Percentiles rank a stretch among this genome's conserved stretches.
Conservation (phyloP, 2,888 invertebrate species). For the Leucania comma region DNA sequence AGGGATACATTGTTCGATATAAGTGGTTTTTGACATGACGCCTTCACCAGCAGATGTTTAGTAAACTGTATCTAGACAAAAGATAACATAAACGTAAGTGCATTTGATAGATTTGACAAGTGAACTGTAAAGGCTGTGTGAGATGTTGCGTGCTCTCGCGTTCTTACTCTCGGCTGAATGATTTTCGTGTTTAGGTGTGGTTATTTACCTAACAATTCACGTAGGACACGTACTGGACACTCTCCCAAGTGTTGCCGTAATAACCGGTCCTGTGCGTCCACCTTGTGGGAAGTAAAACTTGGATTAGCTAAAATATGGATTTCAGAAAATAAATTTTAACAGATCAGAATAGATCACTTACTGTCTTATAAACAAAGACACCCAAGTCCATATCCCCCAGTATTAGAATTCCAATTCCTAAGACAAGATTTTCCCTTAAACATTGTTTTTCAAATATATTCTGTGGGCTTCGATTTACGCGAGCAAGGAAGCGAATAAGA, state of each 20-base stretch:
- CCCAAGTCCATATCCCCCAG: not conserved
- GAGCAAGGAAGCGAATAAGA: constrained; percentile 29
- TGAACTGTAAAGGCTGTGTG: constrained; percentile 4
- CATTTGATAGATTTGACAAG: constrained; percentile 22
- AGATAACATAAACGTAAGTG: constrained; percentile 20
- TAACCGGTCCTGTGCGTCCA: too few relatives aligned
- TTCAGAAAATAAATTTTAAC: not conserved
- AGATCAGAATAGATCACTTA: too few relatives aligned
- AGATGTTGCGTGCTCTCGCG: not conserved
- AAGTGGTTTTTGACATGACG: constrained; percentile 63
- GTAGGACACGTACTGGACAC: too few relatives aligned
- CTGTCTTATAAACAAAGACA: not conserved
- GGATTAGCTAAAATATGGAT: not conserved
- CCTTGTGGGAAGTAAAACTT: too few relatives aligned
- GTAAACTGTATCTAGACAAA: constrained; percentile 32
- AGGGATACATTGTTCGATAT: constrained; percentile 52
- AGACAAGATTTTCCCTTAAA: not conserved
- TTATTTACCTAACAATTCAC: too few relatives aligned
- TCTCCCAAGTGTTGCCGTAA: too few relatives aligned
- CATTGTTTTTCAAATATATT: constrained; percentile 10
- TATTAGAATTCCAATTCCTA: constrained; percentile 16
- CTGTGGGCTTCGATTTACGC: constrained; percentile 32
- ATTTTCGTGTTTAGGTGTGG: too few relatives aligned
- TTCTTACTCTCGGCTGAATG: too few relatives aligned
- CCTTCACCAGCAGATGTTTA: constrained; percentile 51